Evolutionary conservation across 1,140 invertebrate species (phyloP).

Genomic region (Cyrtorhinus lividipennis): DNA sequence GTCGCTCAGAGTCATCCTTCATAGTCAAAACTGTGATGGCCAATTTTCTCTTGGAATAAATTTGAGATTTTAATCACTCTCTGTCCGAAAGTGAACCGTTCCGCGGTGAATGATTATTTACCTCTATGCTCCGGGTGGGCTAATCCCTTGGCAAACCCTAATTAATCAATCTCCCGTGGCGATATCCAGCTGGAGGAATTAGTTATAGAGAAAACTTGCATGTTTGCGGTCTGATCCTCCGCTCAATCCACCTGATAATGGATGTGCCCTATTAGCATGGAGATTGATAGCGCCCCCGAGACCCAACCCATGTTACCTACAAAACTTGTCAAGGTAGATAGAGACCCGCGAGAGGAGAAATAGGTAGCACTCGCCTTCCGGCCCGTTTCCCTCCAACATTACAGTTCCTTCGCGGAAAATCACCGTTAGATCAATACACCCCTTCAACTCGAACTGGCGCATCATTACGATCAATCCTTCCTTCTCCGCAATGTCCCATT

Average conservation of each 20-base stretch:
- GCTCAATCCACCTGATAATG: conserved; percentile 4
- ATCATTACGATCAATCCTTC: too few relatives aligned
- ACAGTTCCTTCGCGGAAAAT: neutral
- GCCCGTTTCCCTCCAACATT: neutral
- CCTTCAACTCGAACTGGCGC: too few relatives aligned
- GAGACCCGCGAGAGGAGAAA: neutral
- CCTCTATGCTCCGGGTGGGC: too few relatives aligned
- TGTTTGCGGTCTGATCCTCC: neutral
- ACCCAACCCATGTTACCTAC: conserved; percentile 2
- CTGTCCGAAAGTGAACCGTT: too few relatives aligned
- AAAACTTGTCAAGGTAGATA: neutral
- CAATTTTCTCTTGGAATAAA: too few relatives aligned
- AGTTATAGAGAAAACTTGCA: conserved; percentile 7
- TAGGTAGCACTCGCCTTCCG: too few relatives aligned
- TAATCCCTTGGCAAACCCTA: neutral
- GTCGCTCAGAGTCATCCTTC: too few relatives aligned
- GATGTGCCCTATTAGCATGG: conserved; percentile 6
- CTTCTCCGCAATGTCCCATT: too few relatives aligned
- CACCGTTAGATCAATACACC: too few relatives aligned
- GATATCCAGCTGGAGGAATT: neutral
- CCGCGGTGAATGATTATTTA: too few relatives aligned
- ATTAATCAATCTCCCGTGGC: neutral
- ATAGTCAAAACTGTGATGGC: too few relatives aligned
- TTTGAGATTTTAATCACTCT: too few relatives aligned
- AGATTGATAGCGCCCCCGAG: conserved; percentile 3